A percentile compares a stretch with the other conserved stretches of the same genome.
phyloP scores from a whole-genome alignment of 2,113 vertebrate species.

The Dasypus novemcinctus region DNA sequence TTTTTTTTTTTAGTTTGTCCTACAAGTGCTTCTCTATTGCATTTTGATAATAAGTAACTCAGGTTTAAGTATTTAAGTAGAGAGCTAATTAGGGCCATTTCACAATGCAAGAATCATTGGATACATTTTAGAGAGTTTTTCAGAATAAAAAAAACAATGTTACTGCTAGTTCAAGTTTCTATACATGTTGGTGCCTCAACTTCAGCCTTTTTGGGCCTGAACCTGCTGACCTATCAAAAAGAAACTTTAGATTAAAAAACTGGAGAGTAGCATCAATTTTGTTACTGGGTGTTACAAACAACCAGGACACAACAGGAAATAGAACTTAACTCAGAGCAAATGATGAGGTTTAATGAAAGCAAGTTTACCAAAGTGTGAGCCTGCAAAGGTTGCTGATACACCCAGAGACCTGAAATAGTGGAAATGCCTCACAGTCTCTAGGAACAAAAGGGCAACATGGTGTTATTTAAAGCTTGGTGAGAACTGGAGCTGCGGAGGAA shows the following conservation, averaged over 20 bases:
- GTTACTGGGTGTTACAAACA: not conserved
- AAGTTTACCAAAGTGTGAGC: not conserved
- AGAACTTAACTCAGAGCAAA: not conserved
- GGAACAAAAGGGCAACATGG: too few species aligned
- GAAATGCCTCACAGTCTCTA: not conserved
- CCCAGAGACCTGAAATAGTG: accelerated
- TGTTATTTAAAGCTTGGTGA: accelerated
- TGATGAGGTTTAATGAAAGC: not conserved
- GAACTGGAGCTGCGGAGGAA: not conserved
- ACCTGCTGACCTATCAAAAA: not conserved
- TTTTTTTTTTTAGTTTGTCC: not conserved
- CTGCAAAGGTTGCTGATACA: accelerated
- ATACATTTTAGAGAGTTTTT: not conserved
- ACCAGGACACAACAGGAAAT: not conserved
- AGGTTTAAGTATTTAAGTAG: not conserved
- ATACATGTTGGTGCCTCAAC: not conserved
- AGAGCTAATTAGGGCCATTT: not conserved
- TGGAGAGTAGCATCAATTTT: accelerated
- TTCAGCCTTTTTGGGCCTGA: not conserved
- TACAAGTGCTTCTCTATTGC: accelerated
- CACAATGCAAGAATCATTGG: not conserved
- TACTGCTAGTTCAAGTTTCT: not conserved
- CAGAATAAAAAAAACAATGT: not conserved
- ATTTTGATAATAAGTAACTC: not conserved
- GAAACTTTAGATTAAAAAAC: not conserved